Evolutionary conservation across 2,797 vertebrate species (phyloP), one percentile per base, ranked within the genome.

Genomic region (Hippocampus kuda): DNA sequence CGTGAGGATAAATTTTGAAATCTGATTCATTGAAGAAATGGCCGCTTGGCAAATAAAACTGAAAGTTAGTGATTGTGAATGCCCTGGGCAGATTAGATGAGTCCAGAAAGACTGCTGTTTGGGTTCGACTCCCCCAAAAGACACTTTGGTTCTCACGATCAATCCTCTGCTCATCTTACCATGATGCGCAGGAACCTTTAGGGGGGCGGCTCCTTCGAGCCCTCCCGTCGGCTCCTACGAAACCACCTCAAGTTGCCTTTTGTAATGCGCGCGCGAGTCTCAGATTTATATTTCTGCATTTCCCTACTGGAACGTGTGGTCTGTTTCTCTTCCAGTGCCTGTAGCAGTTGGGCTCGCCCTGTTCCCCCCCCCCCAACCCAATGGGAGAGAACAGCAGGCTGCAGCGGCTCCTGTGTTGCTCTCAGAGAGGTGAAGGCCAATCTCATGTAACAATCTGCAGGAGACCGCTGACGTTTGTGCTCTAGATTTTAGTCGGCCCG

Each of bases 71-170:
- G 44, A 46, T 15, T 46, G 11, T 46, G 44, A 46, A 46, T 5
- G 2, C 44, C 44, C 44, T 46, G 11, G 12, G 44, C 16, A 49
- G 16, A 49, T 49, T 20, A 18, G 48, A 49, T 49, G 30, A 30
- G 30, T 30, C 30, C 30, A 30, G 2, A 30, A 30, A 30, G 30
- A 30, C 30, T 53, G 51, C 51, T 2, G 51, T 20, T 85, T 24
- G 60, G 87, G 84, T 89, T 73, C 49, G 74, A 74, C 89, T 77
- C 77, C 86, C 68, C 72, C 64, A 71, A 72, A 73, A 74, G 75
- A 68, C 76, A 65, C 71, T 54, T 75, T 78, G 79, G 65, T 74
- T 78, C 71, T 68, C 67, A 56, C 71, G 73, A 70, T 75, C 71
- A 81, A 83, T 79, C 73, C 75, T 75, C 73, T 77, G 42, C 2